These are phyloP conservation scores for Scleropages formosus DNA, from an alignment of 2,797 vertebrate genomes.

Conservation along the genomic window DNA sequence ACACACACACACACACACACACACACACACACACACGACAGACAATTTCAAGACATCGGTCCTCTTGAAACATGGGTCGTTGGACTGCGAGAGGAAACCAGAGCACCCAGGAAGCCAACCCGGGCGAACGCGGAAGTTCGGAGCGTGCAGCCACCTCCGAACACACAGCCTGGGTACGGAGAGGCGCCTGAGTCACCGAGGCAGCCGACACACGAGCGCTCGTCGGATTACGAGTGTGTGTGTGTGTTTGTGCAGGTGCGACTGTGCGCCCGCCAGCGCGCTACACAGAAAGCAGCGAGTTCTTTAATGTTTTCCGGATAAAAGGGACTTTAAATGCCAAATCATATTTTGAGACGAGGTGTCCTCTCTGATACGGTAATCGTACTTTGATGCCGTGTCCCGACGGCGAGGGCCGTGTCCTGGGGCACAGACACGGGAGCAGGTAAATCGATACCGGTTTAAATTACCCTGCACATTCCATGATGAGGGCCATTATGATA, in stretches of 20 bases:
- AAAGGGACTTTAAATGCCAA: conserved; percentile 4
- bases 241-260: too few species aligned
- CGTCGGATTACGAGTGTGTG: neutral
- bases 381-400: conserved; percentile 6
- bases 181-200: neutral
- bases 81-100: too few species aligned
- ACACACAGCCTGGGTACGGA: too few species aligned
- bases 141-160: too few species aligned
- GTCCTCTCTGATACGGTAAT: neutral
- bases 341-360: neutral
- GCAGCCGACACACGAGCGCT: neutral
- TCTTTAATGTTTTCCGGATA: neutral
- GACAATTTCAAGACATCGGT: neutral
- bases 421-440: neutral
- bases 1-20: neutral
- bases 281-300: too few species aligned
- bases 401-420: neutral
- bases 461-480: conserved; percentile 13
- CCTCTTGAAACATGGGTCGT: too few species aligned
- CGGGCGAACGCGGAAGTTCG: too few species aligned
- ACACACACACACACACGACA: neutral
- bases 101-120: too few species aligned
- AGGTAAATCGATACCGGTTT: conserved; percentile 19
- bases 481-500: conserved; percentile 31
- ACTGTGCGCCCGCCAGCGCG: neutral